These are phyloP conservation scores for Centroberyx gerrardi DNA, from an alignment of 2,797 vertebrate species.

Conservation along the genomic window DNA sequence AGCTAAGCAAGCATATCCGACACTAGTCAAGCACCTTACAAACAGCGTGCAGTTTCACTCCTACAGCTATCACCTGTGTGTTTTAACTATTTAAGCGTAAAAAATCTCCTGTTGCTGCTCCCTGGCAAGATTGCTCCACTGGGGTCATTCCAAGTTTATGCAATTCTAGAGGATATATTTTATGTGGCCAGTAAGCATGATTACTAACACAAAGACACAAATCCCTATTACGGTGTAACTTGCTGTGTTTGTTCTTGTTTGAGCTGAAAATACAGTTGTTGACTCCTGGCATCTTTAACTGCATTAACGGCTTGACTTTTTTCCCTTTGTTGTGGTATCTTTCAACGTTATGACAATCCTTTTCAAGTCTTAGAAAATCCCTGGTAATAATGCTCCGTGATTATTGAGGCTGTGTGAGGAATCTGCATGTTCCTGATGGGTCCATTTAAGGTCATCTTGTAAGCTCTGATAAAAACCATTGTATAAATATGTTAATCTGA, in stretches of 20 bases:
- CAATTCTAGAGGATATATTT: too few relatives aligned
- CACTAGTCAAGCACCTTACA: conserved; percentile 15
- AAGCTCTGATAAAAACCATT: conserved; percentile 58
- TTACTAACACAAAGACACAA: too few relatives aligned
- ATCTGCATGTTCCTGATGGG: conserved; percentile 27
- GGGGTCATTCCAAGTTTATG: neutral
- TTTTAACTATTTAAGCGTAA: neutral
- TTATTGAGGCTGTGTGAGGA: conserved; percentile 37
- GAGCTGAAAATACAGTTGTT: neutral
- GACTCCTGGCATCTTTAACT: neutral
- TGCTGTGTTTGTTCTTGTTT: neutral
- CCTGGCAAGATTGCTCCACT: neutral
- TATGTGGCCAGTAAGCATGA: too few relatives aligned
- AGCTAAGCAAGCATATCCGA: neutral
- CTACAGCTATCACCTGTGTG: neutral
- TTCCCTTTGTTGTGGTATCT: neutral
- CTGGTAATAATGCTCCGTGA: conserved; percentile 31
- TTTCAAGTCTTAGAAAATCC: conserved; percentile 37
- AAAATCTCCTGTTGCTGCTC: conserved; percentile 17
- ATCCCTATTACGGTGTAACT: too few relatives aligned
- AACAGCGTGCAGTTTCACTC: neutral
- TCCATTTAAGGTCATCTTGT: conserved; percentile 60
- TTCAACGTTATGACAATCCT: neutral
- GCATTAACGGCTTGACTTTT: neutral
- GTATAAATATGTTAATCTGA: conserved; percentile 64